phyloP scores from a whole-genome alignment of 2,113 vertebrate genomes.

The Seriola dumerili region DNA sequence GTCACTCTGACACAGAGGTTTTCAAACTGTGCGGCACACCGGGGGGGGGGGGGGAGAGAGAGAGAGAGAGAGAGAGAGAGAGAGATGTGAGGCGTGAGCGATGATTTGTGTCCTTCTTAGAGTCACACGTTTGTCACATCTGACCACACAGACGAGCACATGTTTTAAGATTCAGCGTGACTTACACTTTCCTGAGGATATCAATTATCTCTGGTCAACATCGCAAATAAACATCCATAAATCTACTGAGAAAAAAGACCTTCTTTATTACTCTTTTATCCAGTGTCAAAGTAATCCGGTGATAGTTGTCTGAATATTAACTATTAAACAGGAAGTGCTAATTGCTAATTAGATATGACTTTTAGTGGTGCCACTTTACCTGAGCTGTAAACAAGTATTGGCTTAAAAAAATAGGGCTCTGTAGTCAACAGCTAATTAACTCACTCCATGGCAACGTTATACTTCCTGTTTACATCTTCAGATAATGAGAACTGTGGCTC shows the following conservation, averaged over 20 bases:
- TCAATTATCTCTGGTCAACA: background rate
- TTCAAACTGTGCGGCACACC: background rate
- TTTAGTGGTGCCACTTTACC: background rate
- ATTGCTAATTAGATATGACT: background rate
- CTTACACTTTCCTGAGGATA: background rate
- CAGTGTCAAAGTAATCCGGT: too few relatives aligned
- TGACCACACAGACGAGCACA: background rate
- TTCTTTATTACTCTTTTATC: background rate
- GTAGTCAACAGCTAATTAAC: background rate
- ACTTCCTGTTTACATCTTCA: background rate
- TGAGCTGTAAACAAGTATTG: too few relatives aligned
- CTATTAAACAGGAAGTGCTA: background rate
- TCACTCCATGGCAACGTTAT: background rate
- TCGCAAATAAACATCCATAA: background rate
- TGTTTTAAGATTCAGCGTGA: background rate
- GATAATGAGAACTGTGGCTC: background rate
- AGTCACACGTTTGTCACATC: background rate
- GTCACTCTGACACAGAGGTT: background rate
- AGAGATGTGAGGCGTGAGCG: background rate
- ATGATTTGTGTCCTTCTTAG: background rate
- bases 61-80: too few relatives aligned
- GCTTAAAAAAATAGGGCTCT: background rate
- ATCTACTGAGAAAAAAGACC: background rate
- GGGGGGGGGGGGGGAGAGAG: too few relatives aligned
- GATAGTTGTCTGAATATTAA: background rate